Evolutionary conservation across 2,113 vertebrate species (phyloP).

Genomic region (Thymallus thymallus): DNA sequence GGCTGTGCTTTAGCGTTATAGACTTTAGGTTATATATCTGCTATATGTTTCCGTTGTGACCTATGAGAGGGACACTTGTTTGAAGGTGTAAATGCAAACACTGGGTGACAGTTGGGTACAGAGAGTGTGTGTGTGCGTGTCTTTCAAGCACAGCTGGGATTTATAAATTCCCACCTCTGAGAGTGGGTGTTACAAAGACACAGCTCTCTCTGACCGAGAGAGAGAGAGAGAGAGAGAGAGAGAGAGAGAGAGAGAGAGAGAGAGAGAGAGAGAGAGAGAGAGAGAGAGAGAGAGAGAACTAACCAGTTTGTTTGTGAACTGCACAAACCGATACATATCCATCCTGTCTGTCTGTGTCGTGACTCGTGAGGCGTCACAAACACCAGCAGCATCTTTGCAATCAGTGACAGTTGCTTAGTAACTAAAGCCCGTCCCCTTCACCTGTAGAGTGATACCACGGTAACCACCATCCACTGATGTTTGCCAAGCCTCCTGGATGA

Average conservation of each 20-base stretch:
- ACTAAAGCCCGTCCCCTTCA: neutral
- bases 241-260: no score
- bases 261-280: no score
- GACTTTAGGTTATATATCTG: neutral
- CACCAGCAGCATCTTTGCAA: neutral
- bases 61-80: neutral
- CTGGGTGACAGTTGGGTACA: neutral
- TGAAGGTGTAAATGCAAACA: neutral
- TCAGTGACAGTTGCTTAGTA: neutral
- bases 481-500: no score
- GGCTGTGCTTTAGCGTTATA: neutral
- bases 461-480: no score
- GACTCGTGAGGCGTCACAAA: neutral
- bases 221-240: neutral
- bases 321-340: neutral
- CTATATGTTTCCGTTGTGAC: neutral
- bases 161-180: neutral
- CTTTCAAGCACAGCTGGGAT: neutral
- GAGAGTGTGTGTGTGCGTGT: neutral
- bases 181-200: neutral
- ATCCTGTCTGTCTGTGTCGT: neutral
- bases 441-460: neutral
- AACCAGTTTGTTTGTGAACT: neutral
- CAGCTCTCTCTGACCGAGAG: neutral
- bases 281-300: no score